These are phyloP conservation scores for Engraulis encrasicolus DNA, from an alignment of 2,113 vertebrate species.

Conservation along the genomic window DNA sequence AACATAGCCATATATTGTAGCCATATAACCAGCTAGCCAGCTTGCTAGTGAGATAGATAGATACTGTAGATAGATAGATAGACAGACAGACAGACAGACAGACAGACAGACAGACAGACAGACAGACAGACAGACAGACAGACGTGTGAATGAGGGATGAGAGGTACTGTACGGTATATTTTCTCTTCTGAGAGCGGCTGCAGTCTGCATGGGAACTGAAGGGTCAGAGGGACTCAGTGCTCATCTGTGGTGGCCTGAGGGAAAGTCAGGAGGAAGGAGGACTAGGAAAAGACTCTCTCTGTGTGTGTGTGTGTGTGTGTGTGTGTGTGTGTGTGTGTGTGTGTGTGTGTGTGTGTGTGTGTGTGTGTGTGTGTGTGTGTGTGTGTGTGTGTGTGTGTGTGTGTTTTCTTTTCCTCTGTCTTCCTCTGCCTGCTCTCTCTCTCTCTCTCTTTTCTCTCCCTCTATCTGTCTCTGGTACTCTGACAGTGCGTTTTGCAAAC, in stretches of 20 bases:
- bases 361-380: neutral
- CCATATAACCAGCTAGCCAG: neutral
- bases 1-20: neutral
- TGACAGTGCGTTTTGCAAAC: no score
- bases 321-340: neutral
- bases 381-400: no score
- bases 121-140: no score
- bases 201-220: neutral
- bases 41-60: neutral
- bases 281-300: neutral
- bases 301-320: neutral
- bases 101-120: no score
- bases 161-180: no score
- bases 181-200: no score
- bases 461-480: neutral
- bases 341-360: neutral
- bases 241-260: neutral
- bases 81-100: no score
- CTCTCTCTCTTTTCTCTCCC: constrained; percentile 17
- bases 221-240: neutral
- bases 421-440: neutral
- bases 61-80: neutral
- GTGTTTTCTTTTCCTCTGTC: no score
- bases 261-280: neutral
- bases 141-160: no score